Evolutionary conservation across 2,797 vertebrate species (phyloP).

Genomic region (Pangasius djambal): DNA sequence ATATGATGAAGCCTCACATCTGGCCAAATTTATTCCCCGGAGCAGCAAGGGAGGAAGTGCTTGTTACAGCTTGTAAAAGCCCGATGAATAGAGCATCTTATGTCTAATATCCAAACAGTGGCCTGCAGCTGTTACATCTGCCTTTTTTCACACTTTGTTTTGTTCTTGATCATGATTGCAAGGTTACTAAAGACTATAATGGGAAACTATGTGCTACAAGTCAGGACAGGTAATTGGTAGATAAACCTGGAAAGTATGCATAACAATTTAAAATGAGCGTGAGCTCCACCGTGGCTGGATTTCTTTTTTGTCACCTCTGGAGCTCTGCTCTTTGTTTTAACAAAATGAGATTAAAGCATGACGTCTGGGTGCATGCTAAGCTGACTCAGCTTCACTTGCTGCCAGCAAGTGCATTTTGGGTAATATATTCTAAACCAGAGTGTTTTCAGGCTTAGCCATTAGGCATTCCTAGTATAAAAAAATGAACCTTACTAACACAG

Average conservation of each 20-base stretch:
- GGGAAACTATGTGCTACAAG: conserved; percentile 14
- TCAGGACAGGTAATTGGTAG: conserved; percentile 7
- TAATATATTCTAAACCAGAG: conserved; percentile 1
- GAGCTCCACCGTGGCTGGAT: neutral
- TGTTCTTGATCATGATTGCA: neutral
- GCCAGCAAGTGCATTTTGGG: conserved; percentile 44
- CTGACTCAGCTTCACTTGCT: conserved; percentile 42
- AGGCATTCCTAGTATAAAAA: neutral
- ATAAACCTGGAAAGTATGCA: neutral
- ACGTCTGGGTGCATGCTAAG: conserved; percentile 5
- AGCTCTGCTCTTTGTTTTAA: neutral
- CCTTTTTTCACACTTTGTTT: neutral
- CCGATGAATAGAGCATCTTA: neutral
- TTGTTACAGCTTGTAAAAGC: neutral
- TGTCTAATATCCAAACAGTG: neutral
- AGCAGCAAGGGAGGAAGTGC: neutral
- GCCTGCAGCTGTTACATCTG: conserved; percentile 6
- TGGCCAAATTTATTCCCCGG: conserved; percentile 18
- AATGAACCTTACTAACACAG: neutral
- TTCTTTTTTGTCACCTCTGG: neutral
- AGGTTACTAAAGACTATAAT: neutral
- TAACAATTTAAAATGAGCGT: neutral
- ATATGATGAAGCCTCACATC: conserved; percentile 40
- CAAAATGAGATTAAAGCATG: conserved; percentile 34
- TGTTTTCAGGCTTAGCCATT: neutral